Conservation (phyloP, 2,888 invertebrate species). For the Muschampia plurimacula region DNA sequence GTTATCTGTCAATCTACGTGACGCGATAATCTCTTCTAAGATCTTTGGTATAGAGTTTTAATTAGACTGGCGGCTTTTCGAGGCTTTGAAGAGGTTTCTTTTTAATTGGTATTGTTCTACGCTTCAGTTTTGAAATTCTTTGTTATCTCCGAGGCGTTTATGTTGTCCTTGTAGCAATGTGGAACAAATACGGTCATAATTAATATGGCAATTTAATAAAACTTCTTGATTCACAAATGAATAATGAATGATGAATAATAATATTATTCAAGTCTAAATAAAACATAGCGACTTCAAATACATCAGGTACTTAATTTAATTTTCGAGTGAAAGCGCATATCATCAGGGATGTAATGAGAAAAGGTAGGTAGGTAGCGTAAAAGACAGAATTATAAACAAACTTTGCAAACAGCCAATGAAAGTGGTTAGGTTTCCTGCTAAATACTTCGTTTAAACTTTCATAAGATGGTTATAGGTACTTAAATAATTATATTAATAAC, state of each 20-base stretch:
- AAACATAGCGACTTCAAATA: too few relatives aligned
- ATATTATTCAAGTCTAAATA: too few relatives aligned
- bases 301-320: neutral
- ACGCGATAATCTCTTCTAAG: constrained; percentile 30
- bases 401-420: constrained; percentile 26
- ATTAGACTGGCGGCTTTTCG: constrained; percentile 20
- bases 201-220: neutral
- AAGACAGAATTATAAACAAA: constrained; percentile 15
- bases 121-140: constrained; percentile 24
- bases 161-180: constrained; percentile 12
- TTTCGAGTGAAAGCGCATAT: neutral
- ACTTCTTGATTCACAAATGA: neutral
- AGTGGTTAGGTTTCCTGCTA: constrained; percentile 32
- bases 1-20: constrained; percentile 42
- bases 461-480: neutral
- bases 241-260: neutral
- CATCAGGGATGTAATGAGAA: neutral
- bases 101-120: constrained; percentile 30
- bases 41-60: constrained; percentile 32
- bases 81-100: constrained; percentile 6
- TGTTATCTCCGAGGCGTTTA: neutral
- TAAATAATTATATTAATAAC: too few relatives aligned
- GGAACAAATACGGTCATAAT: neutral
- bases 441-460: constrained; percentile 5
- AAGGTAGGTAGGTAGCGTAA: neutral